Percentiles rank a stretch among this genome's conserved stretches.
These are phyloP conservation scores for Anguilla anguilla DNA, from an alignment of 2,797 vertebrate genomes.

Conservation along the genomic window DNA sequence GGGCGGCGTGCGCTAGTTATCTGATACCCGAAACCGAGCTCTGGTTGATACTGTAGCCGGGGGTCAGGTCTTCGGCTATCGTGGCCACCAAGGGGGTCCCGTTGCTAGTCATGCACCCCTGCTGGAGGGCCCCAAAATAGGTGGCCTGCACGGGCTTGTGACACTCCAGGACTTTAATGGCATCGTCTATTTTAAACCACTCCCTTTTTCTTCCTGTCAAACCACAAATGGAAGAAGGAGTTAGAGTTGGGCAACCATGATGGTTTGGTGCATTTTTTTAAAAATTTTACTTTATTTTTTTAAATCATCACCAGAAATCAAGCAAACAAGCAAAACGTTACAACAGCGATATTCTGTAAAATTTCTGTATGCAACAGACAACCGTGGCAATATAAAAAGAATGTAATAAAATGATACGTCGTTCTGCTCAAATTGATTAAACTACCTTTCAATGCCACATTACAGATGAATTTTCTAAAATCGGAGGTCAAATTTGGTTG, in stretches of 20 bases:
- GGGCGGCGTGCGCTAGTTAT: conserved; percentile 81
- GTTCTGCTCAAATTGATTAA: no score
- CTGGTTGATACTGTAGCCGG: conserved; percentile 87
- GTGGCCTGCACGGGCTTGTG: conserved; percentile 98
- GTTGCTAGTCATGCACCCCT: conserved; percentile 92
- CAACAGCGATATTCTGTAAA: no score
- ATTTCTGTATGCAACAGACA: no score
- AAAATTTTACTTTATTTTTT: no score
- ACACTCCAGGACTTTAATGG: conserved; percentile 89
- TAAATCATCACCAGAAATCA: background rate
- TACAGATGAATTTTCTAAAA: no score
- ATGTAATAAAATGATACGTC: no score
- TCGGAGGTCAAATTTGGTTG: no score
- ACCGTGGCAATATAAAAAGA: no score
- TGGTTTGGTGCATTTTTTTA: background rate
- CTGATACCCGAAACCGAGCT: conserved; percentile 92
- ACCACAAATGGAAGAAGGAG: conserved; percentile 50
- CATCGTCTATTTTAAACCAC: conserved; percentile 98
- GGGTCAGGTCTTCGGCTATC: conserved; percentile 75
- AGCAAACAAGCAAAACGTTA: no score
- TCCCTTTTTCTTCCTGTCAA: conserved; percentile 94
- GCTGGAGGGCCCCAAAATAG: conserved; percentile 90
- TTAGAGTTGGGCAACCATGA: background rate
- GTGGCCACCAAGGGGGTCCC: conserved; percentile 90
- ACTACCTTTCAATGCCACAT: no score